phyloP scores from a whole-genome alignment of 1,140 invertebrate genomes.

The Ceratina calcarata region DNA sequence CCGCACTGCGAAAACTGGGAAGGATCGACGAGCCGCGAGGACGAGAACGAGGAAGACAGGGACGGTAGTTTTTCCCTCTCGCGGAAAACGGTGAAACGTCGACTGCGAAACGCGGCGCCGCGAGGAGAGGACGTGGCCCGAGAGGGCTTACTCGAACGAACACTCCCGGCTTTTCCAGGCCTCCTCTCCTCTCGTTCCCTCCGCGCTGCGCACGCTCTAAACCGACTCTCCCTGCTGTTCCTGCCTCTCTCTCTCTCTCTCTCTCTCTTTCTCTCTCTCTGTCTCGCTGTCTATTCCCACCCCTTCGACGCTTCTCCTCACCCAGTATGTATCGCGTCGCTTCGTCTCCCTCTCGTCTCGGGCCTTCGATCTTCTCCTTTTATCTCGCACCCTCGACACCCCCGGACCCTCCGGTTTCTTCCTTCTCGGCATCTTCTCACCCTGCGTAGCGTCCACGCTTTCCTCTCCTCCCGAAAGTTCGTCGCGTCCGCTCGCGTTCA shows the following conservation, averaged over 20 bases:
- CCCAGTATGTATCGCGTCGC: not conserved
- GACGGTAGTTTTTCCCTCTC: slow-evolving; percentile 9
- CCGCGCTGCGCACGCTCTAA: slow-evolving; percentile 36
- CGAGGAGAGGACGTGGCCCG: slow-evolving; percentile 18
- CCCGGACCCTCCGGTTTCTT: not conserved
- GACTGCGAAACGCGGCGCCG: slow-evolving; percentile 30
- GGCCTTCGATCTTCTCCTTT: slow-evolving; percentile 30
- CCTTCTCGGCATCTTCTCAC: not conserved
- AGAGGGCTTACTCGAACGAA: slow-evolving; percentile 45
- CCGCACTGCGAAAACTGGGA: not conserved
- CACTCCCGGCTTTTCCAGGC: slow-evolving; percentile 58
- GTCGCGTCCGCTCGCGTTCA: slow-evolving; percentile 5
- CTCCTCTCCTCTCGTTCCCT: slow-evolving; percentile 24
- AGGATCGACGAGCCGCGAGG: not conserved
- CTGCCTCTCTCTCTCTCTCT: not conserved
- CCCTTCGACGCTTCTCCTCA: not conserved
- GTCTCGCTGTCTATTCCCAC: not conserved
- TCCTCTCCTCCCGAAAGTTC: slow-evolving; percentile 21
- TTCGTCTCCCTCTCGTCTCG: not conserved
- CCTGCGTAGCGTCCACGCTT: not conserved
- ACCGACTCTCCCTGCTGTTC: not conserved
- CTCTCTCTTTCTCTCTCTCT: too few species aligned
- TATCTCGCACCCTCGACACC: not conserved
- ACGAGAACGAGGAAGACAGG: not conserved
- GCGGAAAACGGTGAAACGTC: slow-evolving; percentile 40